Conservation (phyloP, 2,113 vertebrate species). For the Prunella fulvescens region DNA sequence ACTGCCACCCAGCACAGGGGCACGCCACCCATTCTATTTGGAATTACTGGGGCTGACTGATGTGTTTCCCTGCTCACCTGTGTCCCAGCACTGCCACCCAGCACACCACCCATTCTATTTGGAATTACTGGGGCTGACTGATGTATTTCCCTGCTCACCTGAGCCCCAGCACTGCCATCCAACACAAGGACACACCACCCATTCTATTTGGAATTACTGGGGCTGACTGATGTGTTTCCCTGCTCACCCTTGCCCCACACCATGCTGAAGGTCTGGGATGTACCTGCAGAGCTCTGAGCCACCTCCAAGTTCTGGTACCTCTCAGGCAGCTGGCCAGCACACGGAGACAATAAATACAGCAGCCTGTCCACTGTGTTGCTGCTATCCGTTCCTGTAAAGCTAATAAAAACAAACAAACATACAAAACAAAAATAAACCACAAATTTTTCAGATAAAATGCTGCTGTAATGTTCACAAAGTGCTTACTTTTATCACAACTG, state of each 20-base stretch:
- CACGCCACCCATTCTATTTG: too few species aligned
- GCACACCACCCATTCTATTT: too few species aligned
- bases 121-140: too few species aligned
- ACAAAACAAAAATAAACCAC: accelerated
- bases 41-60: too few species aligned
- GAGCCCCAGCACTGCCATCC: too few species aligned
- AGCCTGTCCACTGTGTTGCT: accelerated
- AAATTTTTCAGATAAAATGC: neutral
- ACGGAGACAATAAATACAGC: neutral
- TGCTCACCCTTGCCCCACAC: neutral
- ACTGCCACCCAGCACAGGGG: too few species aligned
- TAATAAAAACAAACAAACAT: too few species aligned
- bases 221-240: neutral
- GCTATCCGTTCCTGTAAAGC: neutral
- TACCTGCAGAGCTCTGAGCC: neutral
- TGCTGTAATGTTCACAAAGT: neutral
- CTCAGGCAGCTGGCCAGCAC: neutral
- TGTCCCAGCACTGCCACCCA: too few species aligned
- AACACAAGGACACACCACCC: too few species aligned
- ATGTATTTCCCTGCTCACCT: too few species aligned
- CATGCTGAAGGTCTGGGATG: accelerated
- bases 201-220: accelerated
- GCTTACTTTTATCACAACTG: neutral
- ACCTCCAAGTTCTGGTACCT: neutral
- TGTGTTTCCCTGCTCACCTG: too few species aligned